These are phyloP conservation scores for Drosophila testacea DNA, from an alignment of 2,888 invertebrate species.

Conservation along the genomic window DNA sequence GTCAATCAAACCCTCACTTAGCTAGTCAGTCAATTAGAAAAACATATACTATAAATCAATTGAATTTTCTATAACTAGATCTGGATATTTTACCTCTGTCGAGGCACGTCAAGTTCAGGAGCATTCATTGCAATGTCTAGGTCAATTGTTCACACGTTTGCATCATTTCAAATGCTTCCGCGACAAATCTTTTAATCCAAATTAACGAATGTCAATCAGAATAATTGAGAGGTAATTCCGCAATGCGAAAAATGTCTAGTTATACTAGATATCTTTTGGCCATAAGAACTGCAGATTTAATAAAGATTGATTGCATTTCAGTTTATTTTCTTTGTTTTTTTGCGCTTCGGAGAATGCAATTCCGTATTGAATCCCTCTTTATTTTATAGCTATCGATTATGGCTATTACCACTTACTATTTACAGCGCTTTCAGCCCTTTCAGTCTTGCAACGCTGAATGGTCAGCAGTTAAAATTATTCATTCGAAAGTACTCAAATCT, in stretches of 20 bases:
- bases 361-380: conserved; percentile 3
- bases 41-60: too few species aligned
- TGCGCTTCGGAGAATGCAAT: neutral
- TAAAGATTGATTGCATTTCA: conserved; percentile 14
- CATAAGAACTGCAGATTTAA: conserved; percentile 15
- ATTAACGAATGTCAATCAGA: neutral
- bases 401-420: conserved; percentile 12
- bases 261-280: neutral
- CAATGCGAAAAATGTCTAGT: neutral
- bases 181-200: neutral
- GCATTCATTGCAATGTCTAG: too few species aligned
- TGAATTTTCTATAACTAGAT: too few species aligned
- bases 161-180: neutral
- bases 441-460: conserved; percentile 8
- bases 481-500: conserved; percentile 49
- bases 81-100: too few species aligned
- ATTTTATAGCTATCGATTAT: conserved; percentile 19
- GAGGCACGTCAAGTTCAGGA: too few species aligned
- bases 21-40: neutral
- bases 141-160: too few species aligned
- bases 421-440: neutral
- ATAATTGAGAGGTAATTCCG: conserved; percentile 3
- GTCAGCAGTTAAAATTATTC: conserved; percentile 45
- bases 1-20: neutral
- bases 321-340: neutral